A percentile compares a stretch with the other conserved stretches of the same genome.
phyloP scores from a whole-genome alignment of 2,113 vertebrate genomes.

The Marcusenius ussheri region DNA sequence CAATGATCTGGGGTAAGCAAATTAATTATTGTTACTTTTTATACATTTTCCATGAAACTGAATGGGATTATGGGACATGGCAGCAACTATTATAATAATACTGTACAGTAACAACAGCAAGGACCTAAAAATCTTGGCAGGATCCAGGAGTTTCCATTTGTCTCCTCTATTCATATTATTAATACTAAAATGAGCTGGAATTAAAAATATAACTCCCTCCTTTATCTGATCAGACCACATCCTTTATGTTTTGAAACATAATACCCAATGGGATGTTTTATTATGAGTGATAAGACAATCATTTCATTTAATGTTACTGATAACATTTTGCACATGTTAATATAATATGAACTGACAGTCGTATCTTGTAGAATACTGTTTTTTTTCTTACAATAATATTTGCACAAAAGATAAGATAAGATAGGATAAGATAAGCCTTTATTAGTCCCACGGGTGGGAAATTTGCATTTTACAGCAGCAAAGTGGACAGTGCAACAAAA shows the following conservation, averaged over 20 bases:
- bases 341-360: not conserved
- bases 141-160: not conserved
- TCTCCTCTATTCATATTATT: not conserved
- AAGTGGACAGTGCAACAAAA: no score
- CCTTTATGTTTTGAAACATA: not conserved
- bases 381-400: not conserved
- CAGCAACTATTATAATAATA: not conserved
- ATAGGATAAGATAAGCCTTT: no score
- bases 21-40: not conserved
- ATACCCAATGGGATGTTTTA: not conserved
- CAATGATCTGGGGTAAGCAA: not conserved
- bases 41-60: not conserved
- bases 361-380: not conserved
- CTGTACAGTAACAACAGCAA: not conserved
- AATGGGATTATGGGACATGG: not conserved
- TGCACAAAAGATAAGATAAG: not conserved
- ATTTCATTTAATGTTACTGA: not conserved
- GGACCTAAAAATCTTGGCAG: not conserved
- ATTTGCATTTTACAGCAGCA: no score
- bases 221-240: not conserved
- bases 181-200: not conserved
- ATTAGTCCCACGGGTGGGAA: no score
- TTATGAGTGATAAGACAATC: not conserved
- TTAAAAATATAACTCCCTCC: not conserved
- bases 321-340: not conserved